Evolutionary conservation across 2,113 vertebrate species (phyloP).

Genomic region (Callospermophilus lateralis): DNA sequence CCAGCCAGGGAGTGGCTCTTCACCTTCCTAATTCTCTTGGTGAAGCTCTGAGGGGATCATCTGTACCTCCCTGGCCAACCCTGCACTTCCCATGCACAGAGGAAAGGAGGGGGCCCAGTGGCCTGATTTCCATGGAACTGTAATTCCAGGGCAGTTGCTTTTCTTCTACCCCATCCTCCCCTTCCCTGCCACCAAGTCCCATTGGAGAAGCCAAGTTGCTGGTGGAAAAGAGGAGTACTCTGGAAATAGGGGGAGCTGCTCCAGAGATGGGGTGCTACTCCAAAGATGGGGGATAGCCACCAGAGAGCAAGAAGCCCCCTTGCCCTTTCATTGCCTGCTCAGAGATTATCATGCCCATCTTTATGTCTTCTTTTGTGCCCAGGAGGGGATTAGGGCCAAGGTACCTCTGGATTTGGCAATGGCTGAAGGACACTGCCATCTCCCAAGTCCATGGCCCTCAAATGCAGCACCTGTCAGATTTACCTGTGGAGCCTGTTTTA

Average conservation of each 20-base stretch:
- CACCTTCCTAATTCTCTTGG: conserved; percentile 26
- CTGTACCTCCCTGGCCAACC: neutral
- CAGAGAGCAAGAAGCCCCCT: neutral
- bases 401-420: too few relatives aligned
- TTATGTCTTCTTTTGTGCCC: neutral
- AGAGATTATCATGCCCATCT: rapidly evolving
- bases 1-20: neutral
- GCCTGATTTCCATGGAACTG: conserved; percentile 55
- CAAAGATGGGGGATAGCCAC: too few relatives aligned
- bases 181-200: neutral
- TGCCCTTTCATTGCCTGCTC: neutral
- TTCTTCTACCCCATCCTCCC: too few relatives aligned
- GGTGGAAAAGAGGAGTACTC: neutral
- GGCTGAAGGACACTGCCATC: too few relatives aligned
- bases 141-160: neutral
- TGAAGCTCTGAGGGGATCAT: conserved; percentile 37
- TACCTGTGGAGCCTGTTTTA: neutral
- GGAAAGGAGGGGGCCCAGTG: neutral
- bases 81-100: conserved; percentile 30
- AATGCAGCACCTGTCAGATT: neutral
- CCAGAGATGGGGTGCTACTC: too few relatives aligned
- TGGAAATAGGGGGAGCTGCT: too few relatives aligned
- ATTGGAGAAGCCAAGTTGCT: rapidly evolving
- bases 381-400: too few relatives aligned
- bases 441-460: neutral